Conservation (phyloP, 2,888 invertebrate species). For the Troilus luridus region DNA sequence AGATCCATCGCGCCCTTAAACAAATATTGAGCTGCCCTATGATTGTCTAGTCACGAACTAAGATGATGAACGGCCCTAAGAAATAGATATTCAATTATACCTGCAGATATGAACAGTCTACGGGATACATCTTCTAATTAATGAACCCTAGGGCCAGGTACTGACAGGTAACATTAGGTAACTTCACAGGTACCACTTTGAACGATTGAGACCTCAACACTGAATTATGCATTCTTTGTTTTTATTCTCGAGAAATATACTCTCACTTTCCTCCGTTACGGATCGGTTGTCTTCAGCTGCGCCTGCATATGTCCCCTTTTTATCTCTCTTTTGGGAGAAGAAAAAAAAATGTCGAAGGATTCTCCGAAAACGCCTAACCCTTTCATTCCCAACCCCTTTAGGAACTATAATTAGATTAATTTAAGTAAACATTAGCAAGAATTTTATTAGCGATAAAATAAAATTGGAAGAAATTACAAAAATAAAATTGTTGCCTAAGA, state of each 20-base stretch:
- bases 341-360: background rate
- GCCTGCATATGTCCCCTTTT: slow-evolving; percentile 22
- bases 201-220: slow-evolving; percentile 40
- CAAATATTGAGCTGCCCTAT: background rate
- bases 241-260: background rate
- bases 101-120: background rate
- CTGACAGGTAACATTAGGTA: slow-evolving; percentile 27
- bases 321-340: background rate
- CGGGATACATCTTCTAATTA: background rate
- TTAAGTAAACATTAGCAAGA: too few relatives aligned
- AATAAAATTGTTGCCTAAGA: too few relatives aligned
- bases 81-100: slow-evolving; percentile 35
- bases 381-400: background rate
- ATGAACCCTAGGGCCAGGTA: background rate
- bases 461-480: too few relatives aligned
- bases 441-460: too few relatives aligned
- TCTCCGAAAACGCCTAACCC: background rate
- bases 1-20: background rate
- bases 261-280: slow-evolving; percentile 13
- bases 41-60: slow-evolving; percentile 18
- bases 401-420: too few relatives aligned
- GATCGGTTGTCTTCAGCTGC: background rate
- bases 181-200: slow-evolving; percentile 3
- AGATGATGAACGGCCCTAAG: background rate
- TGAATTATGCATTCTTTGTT: background rate